These are phyloP conservation scores for Drosophila mercatorum DNA, from an alignment of 2,888 invertebrate genomes.

Conservation along the genomic window DNA sequence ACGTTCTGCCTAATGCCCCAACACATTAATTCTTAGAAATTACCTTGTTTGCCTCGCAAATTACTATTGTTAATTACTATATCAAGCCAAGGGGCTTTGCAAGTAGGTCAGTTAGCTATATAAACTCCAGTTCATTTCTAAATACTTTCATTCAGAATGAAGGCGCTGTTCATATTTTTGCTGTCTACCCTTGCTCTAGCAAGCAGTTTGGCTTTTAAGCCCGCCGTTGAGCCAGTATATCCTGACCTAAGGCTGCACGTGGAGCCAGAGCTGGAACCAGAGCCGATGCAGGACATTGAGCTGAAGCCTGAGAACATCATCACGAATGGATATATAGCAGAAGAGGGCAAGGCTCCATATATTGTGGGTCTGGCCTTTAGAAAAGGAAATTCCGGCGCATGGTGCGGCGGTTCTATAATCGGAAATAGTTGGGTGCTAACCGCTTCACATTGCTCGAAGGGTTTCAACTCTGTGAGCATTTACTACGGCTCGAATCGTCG, in stretches of 20 bases:
- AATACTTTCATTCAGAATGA: constrained; percentile 19
- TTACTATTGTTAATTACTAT: constrained; percentile 10
- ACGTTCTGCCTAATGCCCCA: constrained; percentile 9
- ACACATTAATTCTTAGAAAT: not conserved
- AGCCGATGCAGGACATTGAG: constrained; percentile 1
- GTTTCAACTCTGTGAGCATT: constrained; percentile 43
- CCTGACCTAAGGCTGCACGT: not conserved
- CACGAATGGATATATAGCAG: constrained; percentile 59
- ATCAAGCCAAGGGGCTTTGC: not conserved
- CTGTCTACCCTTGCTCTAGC: constrained; percentile 9
- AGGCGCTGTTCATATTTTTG: constrained; percentile 14
- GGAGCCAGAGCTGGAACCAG: not conserved
- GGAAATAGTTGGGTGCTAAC: constrained; percentile 45
- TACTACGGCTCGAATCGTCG: constrained; percentile 67
- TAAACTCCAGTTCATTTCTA: constrained; percentile 3
- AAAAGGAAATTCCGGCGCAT: constrained; percentile 4
- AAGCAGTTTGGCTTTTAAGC: not conserved
- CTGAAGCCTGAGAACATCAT: constrained; percentile 34
- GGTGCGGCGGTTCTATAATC: constrained; percentile 45
- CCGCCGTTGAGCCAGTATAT: not conserved
- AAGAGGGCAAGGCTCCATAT: constrained; percentile 60
- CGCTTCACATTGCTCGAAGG: constrained; percentile 36
- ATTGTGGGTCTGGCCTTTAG: constrained; percentile 46
- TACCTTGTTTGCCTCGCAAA: not conserved
- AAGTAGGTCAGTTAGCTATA: constrained; percentile 13